Conservation (phyloP, 2,797 vertebrate genomes). For the Enteromius fasciolatus region DNA sequence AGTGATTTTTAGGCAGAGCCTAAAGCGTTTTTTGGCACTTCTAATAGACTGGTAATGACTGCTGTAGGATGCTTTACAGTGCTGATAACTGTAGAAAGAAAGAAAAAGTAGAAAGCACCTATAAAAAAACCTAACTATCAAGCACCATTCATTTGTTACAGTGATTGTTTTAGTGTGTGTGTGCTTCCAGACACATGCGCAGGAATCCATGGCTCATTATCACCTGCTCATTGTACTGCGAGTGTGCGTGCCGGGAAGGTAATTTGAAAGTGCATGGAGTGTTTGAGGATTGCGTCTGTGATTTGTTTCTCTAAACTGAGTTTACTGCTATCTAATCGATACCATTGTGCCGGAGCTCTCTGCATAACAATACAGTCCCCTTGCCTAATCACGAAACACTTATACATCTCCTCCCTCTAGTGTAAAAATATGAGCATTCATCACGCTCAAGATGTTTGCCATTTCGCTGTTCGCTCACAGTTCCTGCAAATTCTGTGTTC, state of each 20-base stretch:
- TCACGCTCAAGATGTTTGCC: slow-evolving; percentile 74
- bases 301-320: slow-evolving; percentile 42
- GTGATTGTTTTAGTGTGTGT: background rate
- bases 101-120: background rate
- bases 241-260: slow-evolving; percentile 16
- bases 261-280: slow-evolving; percentile 36
- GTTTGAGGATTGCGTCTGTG: slow-evolving; percentile 30
- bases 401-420: slow-evolving; percentile 69
- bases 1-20: background rate
- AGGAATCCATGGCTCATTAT: slow-evolving; percentile 31
- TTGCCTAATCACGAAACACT: slow-evolving; percentile 76
- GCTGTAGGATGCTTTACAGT: background rate
- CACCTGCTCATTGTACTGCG: background rate
- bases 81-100: background rate
- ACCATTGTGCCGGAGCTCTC: slow-evolving; percentile 61
- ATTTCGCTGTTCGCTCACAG: slow-evolving; percentile 33
- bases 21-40: background rate
- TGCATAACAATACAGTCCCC: slow-evolving; percentile 68
- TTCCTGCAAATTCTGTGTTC: slow-evolving; percentile 49
- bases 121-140: background rate
- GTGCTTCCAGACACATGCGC: background rate
- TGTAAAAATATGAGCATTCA: slow-evolving; percentile 74
- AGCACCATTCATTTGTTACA: background rate
- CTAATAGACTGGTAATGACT: background rate
- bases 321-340: slow-evolving; percentile 61